Conservation (phyloP, 2,113 vertebrate species). For the Clupea harengus region DNA sequence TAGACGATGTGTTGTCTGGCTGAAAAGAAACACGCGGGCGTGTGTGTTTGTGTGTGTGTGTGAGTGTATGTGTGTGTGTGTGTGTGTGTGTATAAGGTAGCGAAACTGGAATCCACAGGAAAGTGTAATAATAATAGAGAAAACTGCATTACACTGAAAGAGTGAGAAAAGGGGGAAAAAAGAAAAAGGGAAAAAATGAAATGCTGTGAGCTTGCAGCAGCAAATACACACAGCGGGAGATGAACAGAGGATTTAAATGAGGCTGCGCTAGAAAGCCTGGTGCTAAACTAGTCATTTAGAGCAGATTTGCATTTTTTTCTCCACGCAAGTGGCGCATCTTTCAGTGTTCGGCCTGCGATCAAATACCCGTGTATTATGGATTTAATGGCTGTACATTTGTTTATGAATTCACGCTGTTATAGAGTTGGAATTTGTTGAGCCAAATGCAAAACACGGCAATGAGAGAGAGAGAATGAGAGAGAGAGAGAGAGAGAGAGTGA, state of each 20-base stretch:
- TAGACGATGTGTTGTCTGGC: background rate
- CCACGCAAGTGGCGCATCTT: background rate
- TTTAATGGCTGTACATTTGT: slow-evolving; percentile 21
- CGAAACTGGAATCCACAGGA: slow-evolving; percentile 7
- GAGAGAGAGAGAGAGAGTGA: background rate
- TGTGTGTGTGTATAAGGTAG: background rate
- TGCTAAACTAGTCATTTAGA: slow-evolving; percentile 54
- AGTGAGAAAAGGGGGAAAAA: slow-evolving; percentile 31
- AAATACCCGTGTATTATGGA: background rate
- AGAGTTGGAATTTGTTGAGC: background rate
- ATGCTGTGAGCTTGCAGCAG: slow-evolving; percentile 54
- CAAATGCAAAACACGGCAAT: background rate
- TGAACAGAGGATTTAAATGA: slow-evolving; percentile 53
- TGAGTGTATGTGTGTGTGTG: background rate
- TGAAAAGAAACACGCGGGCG: background rate
- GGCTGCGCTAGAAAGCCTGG: slow-evolving; percentile 38
- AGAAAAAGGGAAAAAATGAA: slow-evolving; percentile 55
- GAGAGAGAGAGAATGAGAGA: background rate
- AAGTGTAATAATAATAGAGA: slow-evolving; percentile 9
- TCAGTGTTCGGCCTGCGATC: background rate
- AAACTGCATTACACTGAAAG: background rate
- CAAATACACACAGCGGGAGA: slow-evolving; percentile 50
- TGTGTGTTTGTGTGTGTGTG: background rate
- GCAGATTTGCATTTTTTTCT: slow-evolving; percentile 19
- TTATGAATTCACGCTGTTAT: slow-evolving; percentile 17